Conservation (phyloP, 2,797 vertebrate species). For the Vespertilio murinus region DNA sequence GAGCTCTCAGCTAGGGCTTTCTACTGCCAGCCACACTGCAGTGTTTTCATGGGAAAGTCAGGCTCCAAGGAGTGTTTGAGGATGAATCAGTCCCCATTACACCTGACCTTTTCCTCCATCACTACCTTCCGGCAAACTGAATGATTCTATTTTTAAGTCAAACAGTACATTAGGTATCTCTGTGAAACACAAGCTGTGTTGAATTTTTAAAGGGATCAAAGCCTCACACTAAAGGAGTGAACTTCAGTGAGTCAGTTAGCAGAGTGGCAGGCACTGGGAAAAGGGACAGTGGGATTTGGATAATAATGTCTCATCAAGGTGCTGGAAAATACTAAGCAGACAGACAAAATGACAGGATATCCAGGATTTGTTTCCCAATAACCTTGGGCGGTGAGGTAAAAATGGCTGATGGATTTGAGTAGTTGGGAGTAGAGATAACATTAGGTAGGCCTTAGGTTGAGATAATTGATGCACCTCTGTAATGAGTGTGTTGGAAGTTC, state of each 20-base stretch:
- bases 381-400: too few species aligned
- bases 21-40: neutral
- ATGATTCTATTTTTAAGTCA: conserved; percentile 51
- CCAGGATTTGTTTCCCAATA: neutral
- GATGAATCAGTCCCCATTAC: neutral
- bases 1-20: neutral
- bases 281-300: neutral
- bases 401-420: neutral
- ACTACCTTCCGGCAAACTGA: neutral
- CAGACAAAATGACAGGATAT: neutral
- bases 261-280: neutral
- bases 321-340: neutral
- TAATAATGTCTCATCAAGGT: neutral
- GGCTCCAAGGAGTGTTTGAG: neutral
- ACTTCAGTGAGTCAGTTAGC: conserved; percentile 34
- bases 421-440: neutral
- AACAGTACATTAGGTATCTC: neutral
- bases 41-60: neutral
- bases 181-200: neutral
- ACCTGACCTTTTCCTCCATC: neutral
- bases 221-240: neutral
- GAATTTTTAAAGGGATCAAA: conserved; percentile 39
- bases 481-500: neutral
- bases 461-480: neutral
- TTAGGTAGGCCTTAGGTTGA: neutral